These are phyloP conservation scores for Rhingia campestris DNA, from an alignment of 2,888 invertebrate species.

Conservation along the genomic window DNA sequence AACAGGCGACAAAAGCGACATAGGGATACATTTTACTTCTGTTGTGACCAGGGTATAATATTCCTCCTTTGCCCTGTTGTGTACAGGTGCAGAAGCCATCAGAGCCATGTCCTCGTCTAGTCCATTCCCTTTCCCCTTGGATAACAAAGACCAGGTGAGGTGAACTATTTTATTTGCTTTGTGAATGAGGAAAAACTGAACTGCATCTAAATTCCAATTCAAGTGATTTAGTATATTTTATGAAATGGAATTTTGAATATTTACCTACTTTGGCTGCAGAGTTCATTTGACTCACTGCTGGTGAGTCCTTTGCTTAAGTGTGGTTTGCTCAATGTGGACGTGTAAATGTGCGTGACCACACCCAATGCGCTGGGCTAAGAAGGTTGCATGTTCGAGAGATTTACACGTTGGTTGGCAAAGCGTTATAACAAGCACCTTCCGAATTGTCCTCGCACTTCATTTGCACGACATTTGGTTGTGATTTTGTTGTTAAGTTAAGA, in stretches of 20 bases:
- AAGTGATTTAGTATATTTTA: conserved; percentile 58
- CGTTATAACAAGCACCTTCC: conserved; percentile 18
- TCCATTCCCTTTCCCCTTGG: background rate
- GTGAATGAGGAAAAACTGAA: conserved; percentile 38
- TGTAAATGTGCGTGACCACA: conserved; percentile 44
- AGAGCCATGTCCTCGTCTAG: background rate
- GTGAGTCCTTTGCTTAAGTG: background rate
- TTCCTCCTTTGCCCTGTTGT: conserved; percentile 1
- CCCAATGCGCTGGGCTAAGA: conserved; percentile 17
- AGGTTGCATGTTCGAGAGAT: conserved; percentile 49
- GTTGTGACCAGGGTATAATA: conserved; percentile 34
- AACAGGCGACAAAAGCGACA: conserved; percentile 35
- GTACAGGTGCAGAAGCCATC: background rate
- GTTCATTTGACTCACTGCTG: conserved; percentile 18
- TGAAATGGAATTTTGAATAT: conserved; percentile 61
- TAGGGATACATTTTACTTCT: conserved; percentile 10
- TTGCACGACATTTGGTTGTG: conserved; percentile 47
- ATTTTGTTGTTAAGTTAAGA: conserved; percentile 33
- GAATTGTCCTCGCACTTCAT: conserved; percentile 42
- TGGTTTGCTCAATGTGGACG: background rate
- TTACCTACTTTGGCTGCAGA: conserved; percentile 13
- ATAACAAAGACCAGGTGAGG: conserved; percentile 5
- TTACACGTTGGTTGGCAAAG: conserved; percentile 17
- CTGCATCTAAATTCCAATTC: conserved; percentile 69
- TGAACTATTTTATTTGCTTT: conserved; percentile 15